Percentiles rank a stretch among this genome's conserved stretches.
Evolutionary conservation across 2,888 invertebrate species (phyloP).

Genomic region (Ommatoiulus sabulosus): DNA sequence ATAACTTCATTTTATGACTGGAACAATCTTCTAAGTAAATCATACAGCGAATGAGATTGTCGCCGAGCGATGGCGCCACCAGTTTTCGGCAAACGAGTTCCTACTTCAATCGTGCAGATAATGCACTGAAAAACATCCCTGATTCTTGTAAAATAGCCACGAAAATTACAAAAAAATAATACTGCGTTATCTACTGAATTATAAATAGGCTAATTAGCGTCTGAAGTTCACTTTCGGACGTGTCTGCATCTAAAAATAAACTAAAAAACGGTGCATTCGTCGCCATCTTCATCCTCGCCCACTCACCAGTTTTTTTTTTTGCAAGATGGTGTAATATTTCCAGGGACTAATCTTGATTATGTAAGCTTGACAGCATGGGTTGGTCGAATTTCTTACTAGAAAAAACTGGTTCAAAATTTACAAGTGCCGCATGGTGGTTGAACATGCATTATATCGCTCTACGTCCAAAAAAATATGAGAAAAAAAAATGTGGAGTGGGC

Average conservation of each 20-base stretch:
- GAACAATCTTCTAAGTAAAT: too few relatives aligned
- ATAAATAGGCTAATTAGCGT: constrained; percentile 8
- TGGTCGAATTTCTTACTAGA: not conserved
- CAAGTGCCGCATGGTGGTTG: not conserved
- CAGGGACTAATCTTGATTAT: not conserved
- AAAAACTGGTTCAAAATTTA: constrained; percentile 10
- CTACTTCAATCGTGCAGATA: too few relatives aligned
- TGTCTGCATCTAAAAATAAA: not conserved
- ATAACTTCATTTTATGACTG: too few relatives aligned
- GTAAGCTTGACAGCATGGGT: not conserved
- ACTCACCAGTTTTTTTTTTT: not conserved
- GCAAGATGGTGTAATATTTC: not conserved
- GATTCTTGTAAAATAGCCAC: too few relatives aligned
- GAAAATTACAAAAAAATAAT: not conserved
- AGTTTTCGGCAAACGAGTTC: too few relatives aligned
- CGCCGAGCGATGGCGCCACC: too few relatives aligned
- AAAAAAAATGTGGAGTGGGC: not conserved
- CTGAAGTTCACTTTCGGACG: not conserved
- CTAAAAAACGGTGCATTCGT: not conserved
- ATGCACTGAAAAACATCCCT: too few relatives aligned
- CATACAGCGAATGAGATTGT: too few relatives aligned
- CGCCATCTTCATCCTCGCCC: not conserved
- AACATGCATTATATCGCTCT: not conserved
- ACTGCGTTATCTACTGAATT: not conserved
- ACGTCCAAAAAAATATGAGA: too few relatives aligned